Evolutionary conservation across 2,113 vertebrate species (phyloP).

Genomic region (Dolichotis patagonum): DNA sequence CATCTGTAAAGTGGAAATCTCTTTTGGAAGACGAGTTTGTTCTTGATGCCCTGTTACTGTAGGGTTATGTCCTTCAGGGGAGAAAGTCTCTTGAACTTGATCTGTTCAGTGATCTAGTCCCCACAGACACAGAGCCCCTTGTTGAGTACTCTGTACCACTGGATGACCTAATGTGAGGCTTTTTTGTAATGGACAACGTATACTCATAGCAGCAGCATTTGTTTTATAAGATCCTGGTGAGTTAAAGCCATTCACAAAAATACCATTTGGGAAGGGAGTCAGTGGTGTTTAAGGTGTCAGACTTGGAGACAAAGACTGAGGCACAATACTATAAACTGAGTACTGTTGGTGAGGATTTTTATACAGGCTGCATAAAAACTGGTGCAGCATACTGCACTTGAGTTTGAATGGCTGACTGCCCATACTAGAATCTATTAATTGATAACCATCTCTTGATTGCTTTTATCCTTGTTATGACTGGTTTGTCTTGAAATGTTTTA

Average conservation of each 20-base stretch:
- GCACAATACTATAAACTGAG: constrained; percentile 97
- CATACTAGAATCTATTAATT: constrained; percentile 94
- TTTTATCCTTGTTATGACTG: constrained; percentile 99
- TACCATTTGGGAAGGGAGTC: constrained; percentile 98
- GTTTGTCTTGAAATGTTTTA: constrained; percentile 99
- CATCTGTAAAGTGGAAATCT: constrained; percentile 85
- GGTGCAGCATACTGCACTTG: constrained; percentile 97
- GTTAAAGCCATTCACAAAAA: constrained; percentile 97
- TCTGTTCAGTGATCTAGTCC: constrained; percentile 86
- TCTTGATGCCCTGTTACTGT: constrained; percentile 80
- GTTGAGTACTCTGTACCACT: constrained; percentile 76
- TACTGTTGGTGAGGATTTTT: constrained; percentile 98
- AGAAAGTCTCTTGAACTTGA: constrained; percentile 83
- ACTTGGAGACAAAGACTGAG: constrained; percentile 95
- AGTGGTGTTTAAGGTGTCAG: constrained; percentile 98
- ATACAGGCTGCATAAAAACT: constrained; percentile 98
- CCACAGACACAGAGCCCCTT: constrained; percentile 84
- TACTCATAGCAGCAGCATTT: constrained; percentile 91
- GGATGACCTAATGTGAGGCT: constrained; percentile 91
- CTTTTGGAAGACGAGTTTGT: constrained; percentile 79
- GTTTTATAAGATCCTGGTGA: constrained; percentile 95
- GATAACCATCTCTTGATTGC: constrained; percentile 99
- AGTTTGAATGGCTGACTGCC: constrained; percentile 95
- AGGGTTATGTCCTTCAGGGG: constrained; percentile 83
- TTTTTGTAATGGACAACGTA: constrained; percentile 95